Percentiles rank a stretch among this genome's conserved stretches.
Evolutionary conservation across 2,888 invertebrate genomes (phyloP).

Genomic region (Apeira syringaria): DNA sequence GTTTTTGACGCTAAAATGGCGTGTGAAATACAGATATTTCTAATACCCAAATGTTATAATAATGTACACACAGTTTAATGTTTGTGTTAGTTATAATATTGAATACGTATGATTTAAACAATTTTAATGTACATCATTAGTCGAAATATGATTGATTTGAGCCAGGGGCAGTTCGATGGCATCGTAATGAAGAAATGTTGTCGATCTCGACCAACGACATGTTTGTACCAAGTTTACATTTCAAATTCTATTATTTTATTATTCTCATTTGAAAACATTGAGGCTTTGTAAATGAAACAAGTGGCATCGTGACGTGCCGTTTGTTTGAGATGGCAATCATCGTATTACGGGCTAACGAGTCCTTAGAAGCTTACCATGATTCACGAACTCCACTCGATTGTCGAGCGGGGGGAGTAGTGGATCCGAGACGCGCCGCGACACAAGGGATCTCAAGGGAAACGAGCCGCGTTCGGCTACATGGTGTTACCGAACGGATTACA

Average conservation of each 20-base stretch:
- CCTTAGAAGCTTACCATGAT: slow-evolving; percentile 26
- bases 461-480: slow-evolving; percentile 31
- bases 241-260: too few relatives aligned
- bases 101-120: too few relatives aligned
- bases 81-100: too few relatives aligned
- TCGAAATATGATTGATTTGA: too few relatives aligned
- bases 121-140: too few relatives aligned
- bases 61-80: too few relatives aligned
- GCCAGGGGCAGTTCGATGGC: too few relatives aligned
- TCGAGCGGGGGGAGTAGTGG: slow-evolving; percentile 21
- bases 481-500: slow-evolving; percentile 46
- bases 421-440: slow-evolving; percentile 7
- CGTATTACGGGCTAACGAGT: slow-evolving; percentile 37
- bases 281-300: too few relatives aligned
- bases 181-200: too few relatives aligned
- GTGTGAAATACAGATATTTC: slow-evolving; percentile 3
- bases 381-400: slow-evolving; percentile 32
- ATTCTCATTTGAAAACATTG: too few relatives aligned
- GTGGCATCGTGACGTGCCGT: too few relatives aligned
- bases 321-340: slow-evolving; percentile 45
- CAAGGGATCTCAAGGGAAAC: slow-evolving; percentile 24
- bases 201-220: slow-evolving; percentile 49
- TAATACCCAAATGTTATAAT: slow-evolving; percentile 3
- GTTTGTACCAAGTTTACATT: too few relatives aligned
- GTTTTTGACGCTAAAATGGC: slow-evolving; percentile 16